These are phyloP conservation scores for Anoplius nigerrimus DNA, from an alignment of 2,888 invertebrate species.

Conservation along the genomic window DNA sequence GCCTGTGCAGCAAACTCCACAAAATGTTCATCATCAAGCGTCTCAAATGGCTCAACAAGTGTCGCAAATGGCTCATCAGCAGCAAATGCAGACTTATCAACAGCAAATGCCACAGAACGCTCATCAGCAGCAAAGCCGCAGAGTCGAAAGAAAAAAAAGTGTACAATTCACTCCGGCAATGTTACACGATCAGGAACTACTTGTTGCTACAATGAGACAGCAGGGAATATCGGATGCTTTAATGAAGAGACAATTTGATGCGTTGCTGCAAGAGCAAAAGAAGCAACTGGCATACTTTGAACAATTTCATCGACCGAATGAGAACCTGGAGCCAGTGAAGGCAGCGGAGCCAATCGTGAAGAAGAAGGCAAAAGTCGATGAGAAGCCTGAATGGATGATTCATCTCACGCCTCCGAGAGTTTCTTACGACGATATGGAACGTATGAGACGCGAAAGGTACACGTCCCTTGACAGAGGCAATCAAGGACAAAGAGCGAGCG, in stretches of 20 bases:
- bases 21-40: too few relatives aligned
- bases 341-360: not conserved
- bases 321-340: not conserved
- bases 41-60: not conserved
- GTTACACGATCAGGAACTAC: constrained; percentile 66
- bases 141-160: not conserved
- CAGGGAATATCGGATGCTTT: constrained; percentile 63
- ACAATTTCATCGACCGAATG: constrained; percentile 32
- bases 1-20: too few relatives aligned
- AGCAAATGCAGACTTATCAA: not conserved
- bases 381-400: constrained; percentile 69
- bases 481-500: constrained; percentile 17
- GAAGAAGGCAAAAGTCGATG: constrained; percentile 34
- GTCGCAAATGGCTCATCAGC: not conserved
- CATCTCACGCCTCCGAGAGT: constrained; percentile 63
- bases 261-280: constrained; percentile 63
- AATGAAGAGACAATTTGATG: constrained; percentile 66
- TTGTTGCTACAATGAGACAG: constrained; percentile 63
- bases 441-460: not conserved
- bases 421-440: constrained; percentile 51
- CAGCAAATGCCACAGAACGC: not conserved
- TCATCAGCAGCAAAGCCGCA: constrained; percentile 3
- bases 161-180: constrained; percentile 60
- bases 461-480: not conserved
- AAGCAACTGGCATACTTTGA: constrained; percentile 56